Evolutionary conservation across 2,113 vertebrate species (phyloP).

Genomic region (western clawed frog (Xenopus tropicalis)): UCB_Xtro_10.0 CM004452.2:50806001-50806500

Average conservation of each 20-base stretch:
- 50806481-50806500: no score
- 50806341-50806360: slow-evolving; percentile 95
- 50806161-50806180: slow-evolving; percentile 86
- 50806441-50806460: slow-evolving; percentile 89
- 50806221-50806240: no score
- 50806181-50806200: slow-evolving; percentile 97
- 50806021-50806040: no score
- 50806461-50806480: slow-evolving; percentile 94
- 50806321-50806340: slow-evolving; percentile 99
- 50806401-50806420: slow-evolving; percentile 92
- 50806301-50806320: slow-evolving; percentile 96
- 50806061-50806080: no score
- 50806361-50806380: slow-evolving; percentile 94
- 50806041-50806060: no score
- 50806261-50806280: slow-evolving; percentile 83
- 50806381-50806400: slow-evolving; percentile 77
- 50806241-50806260: slow-evolving; percentile 56
- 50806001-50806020: no score
- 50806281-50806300: slow-evolving; percentile 88
- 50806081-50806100: no score
- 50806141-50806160: slow-evolving; percentile 83
- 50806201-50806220: slow-evolving; percentile 69
- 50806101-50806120: no score
- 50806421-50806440: slow-evolving; percentile 92
- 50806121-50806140: no score